Evolutionary conservation across 2,888 invertebrate species (phyloP), one percentile per base, ranked within the genome.

Genomic region (Nemotelus pantherinus): DNA sequence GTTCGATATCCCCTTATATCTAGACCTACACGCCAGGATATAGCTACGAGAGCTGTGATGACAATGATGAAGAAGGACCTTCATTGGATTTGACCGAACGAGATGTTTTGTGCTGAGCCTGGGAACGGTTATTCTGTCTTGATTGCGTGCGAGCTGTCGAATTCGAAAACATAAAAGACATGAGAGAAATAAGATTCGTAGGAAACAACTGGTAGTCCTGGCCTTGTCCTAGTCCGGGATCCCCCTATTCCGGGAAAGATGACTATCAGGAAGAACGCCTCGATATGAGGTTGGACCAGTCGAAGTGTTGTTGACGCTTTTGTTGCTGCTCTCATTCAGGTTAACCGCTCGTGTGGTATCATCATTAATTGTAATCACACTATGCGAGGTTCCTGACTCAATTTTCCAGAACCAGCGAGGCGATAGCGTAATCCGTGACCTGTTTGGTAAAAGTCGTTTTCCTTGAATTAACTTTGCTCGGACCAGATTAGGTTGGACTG

Each of bases 121-220:
- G 9, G 67, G 6, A 47, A 67, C 48, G 67, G 45, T 47, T 47
- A 67, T 67, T 67, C 41, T 25, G 45, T 67, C 67, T 41, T 67
- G 45, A 67, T 67, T 67, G 67, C 48, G 47, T 67, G 67, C 3
- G 45, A 60, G 67, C 67, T 67, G 39, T 45, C 47, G 47, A n/a
- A 67, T 10, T 67, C n/a, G 47, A 48, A 67, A 67, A 67, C 63
- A 63, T 39, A 63, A 67, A 45, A 67, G 39, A 5, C 43, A 9
- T 2, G 48, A 67, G 47, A n/a, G 45, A 67, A 67, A 67, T 47
- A 67, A 48, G 47, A 67, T 45, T 48, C 3, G 67, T 9, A 6
- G 2, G 48, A 67, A 67, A n/a, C 47, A n/a, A 47, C 57, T 57
- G 57, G 43, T 43, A 64, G 5, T 64, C 43, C 64, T 64, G 9